Evolutionary conservation across 2,888 invertebrate species (phyloP).

Genomic region (Acrobasis suavella): DNA sequence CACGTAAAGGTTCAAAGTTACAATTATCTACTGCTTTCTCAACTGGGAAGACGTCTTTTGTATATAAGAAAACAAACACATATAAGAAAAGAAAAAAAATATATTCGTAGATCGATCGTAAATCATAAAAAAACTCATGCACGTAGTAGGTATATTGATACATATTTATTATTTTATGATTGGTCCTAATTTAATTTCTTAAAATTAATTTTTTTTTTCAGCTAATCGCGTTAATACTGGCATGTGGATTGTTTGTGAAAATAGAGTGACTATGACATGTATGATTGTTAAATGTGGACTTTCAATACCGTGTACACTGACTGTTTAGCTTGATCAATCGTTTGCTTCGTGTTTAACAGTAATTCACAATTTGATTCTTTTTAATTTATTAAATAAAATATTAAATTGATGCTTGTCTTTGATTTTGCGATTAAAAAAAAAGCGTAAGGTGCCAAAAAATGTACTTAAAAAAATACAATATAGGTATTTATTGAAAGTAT

Average conservation of each 20-base stretch:
- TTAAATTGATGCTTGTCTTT: constrained; percentile 24
- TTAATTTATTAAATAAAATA: constrained; percentile 21
- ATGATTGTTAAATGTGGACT: constrained; percentile 28
- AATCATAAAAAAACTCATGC: too few relatives aligned
- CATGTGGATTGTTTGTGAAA: constrained; percentile 92
- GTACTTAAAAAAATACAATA: too few relatives aligned
- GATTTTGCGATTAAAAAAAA: neutral
- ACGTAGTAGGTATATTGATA: too few relatives aligned
- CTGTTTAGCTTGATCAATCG: constrained; percentile 34
- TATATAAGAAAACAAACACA: too few relatives aligned
- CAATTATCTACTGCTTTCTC: too few relatives aligned
- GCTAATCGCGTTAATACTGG: constrained; percentile 92
- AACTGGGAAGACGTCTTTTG: too few relatives aligned
- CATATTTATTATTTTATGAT: too few relatives aligned
- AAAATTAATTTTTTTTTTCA: constrained; percentile 71
- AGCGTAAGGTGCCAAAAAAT: too few relatives aligned
- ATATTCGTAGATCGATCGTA: too few relatives aligned
- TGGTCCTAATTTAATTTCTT: neutral
- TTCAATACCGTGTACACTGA: constrained; percentile 30
- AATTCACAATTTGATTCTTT: constrained; percentile 11
- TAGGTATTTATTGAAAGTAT: too few relatives aligned
- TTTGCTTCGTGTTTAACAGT: constrained; percentile 18
- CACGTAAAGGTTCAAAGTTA: too few relatives aligned
- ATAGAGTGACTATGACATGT: constrained; percentile 82
- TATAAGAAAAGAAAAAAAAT: too few relatives aligned